These are phyloP conservation scores for Apis florea DNA, from an alignment of 1,140 invertebrate species.

Conservation along the genomic window DNA sequence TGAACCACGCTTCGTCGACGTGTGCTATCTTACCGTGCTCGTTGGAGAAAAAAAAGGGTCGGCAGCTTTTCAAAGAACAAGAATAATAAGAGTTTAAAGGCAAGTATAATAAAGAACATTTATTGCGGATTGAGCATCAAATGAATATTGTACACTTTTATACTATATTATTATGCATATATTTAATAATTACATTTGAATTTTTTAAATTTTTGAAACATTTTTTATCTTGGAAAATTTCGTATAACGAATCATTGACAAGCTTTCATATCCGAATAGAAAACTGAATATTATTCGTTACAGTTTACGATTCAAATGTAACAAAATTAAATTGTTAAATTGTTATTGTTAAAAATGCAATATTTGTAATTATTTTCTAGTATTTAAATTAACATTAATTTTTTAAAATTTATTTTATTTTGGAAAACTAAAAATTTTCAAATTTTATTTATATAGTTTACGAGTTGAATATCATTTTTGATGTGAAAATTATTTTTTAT, in stretches of 20 bases:
- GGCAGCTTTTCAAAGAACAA: not conserved
- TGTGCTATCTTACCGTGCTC: not conserved
- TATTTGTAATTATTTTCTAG: too few relatives aligned
- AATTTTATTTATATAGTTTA: too few relatives aligned
- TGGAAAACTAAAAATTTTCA: too few relatives aligned
- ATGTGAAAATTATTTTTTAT: too few relatives aligned
- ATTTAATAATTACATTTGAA: not conserved
- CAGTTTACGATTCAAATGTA: not conserved
- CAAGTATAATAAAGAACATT: slow-evolving; percentile 27
- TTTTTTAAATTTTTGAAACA: not conserved
- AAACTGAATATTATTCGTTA: not conserved
- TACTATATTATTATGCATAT: not conserved
- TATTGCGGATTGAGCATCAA: not conserved
- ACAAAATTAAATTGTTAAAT: too few relatives aligned
- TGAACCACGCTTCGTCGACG: slow-evolving; percentile 6
- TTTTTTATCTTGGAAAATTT: not conserved
- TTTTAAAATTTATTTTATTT: too few relatives aligned
- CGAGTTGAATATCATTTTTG: too few relatives aligned
- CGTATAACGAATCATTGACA: not conserved
- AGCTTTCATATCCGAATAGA: not conserved
- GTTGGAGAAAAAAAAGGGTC: slow-evolving; percentile 5
- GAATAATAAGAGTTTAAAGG: slow-evolving; percentile 9
- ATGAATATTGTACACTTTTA: not conserved
- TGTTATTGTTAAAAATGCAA: too few relatives aligned
- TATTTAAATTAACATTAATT: too few relatives aligned